phyloP scores from a whole-genome alignment of 1,140 invertebrate species.

The Tetraneura akinire region DNA sequence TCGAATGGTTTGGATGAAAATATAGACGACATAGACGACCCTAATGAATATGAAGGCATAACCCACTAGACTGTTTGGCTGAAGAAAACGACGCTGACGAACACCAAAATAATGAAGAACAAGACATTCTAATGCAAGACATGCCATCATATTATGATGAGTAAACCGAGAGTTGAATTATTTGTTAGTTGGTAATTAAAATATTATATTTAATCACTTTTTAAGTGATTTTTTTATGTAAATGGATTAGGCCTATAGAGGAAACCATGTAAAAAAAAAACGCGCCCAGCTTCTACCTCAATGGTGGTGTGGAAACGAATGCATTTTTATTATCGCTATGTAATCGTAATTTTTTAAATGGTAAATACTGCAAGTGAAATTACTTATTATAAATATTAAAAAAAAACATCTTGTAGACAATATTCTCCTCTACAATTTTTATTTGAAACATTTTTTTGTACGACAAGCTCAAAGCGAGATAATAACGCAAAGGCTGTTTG shows the following conservation, averaged over 20 bases:
- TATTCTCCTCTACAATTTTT: no score
- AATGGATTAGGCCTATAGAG: constrained; percentile 1
- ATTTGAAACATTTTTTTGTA: no score
- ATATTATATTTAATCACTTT: neutral
- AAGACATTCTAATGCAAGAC: no score
- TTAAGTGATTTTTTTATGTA: neutral
- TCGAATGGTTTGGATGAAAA: neutral
- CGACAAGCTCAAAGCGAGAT: no score
- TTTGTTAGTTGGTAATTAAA: neutral
- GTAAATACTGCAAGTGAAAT: no score
- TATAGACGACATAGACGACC: neutral
- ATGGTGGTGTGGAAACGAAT: constrained; percentile 2
- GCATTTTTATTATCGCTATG: neutral
- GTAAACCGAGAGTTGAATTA: no score
- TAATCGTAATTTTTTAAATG: no score
- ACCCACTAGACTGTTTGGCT: neutral
- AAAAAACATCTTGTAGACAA: no score
- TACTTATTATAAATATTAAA: no score
- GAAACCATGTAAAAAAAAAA: constrained; percentile 10
- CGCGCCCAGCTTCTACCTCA: neutral
- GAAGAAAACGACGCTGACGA: constrained; percentile 4
- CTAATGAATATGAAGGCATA: no score
- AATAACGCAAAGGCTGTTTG: no score
- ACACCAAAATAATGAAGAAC: neutral
- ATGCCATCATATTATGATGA: neutral